Base-by-base conservation (phyloP, 2,113 vertebrate species). In the Cepphus grylle region DNA sequence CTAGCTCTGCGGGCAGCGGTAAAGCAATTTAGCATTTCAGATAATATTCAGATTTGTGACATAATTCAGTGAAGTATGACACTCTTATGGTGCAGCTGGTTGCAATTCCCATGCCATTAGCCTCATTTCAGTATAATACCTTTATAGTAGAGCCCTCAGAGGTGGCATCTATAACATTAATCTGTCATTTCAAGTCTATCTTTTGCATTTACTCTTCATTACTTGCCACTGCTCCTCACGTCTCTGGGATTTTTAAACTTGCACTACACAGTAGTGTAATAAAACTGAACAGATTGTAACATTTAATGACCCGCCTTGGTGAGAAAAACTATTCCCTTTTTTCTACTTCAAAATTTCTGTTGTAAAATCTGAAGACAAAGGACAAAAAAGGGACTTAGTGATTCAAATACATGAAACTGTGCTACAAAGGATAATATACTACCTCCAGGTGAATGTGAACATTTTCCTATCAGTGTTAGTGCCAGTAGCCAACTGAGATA, bases 1-100 rank as follows among this genome's bases (percentile, higher is more conserved):
- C 58, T 84, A 93, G 58, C 84, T 87, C 90, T 83, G 8, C 78
- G 45, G 47, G 66, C 62, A 96, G n/a, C 81, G 93, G 93, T 95
- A 96, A 96, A 95, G 25, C 62, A 86, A 63, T 78, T 70, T 53
- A 88, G 11, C n/a, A 53, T 90, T 91, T 86, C 47, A 56, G 45
- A 67, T 81, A 84, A 74, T 52, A 58, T 18, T 93, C 40, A 61
- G 9, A 65, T 94, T 82, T 90, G 12, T 88, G 52, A 43, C 47
- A 30, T 30, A 67, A 52, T 72, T 82, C 32, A 36, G 9, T 38
- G 30, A 72, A 38, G 19, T 49, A 2, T 34, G 58, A 30, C 27
- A 19, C 23, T 59, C 26, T 79, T 0, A 1, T 1, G 29, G 34
- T 81, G 49, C 36, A 56, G 32, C 30, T 82, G n/a, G 36, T 66